Conservation (phyloP, 2,113 vertebrate genomes). For the Lathamus discolor region DNA sequence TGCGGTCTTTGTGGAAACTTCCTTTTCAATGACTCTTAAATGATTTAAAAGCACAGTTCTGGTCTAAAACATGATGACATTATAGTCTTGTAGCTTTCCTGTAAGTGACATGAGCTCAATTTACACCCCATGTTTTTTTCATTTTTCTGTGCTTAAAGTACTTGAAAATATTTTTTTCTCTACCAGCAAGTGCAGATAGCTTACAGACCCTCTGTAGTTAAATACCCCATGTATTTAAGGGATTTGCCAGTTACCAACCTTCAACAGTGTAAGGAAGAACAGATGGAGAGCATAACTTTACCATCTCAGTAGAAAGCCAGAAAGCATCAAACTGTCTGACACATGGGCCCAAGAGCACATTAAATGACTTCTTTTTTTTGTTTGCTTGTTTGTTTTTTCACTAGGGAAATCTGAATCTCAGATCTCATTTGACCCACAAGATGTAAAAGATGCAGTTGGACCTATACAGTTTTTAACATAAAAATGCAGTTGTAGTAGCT, state of each 20-base stretch:
- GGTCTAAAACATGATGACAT: neutral
- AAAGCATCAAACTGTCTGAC: slow-evolving; percentile 34
- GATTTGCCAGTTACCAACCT: slow-evolving; percentile 13
- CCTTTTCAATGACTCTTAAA: neutral
- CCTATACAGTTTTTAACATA: neutral
- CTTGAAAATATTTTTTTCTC: neutral
- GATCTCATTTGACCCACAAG: neutral
- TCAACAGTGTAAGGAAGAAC: slow-evolving; percentile 33
- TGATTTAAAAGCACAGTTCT: neutral
- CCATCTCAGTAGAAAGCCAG: slow-evolving; percentile 20
- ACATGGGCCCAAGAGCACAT: neutral
- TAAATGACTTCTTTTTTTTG: rapidly evolving
- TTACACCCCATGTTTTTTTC: neutral
- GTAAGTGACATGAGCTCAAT: neutral
- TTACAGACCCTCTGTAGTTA: slow-evolving; percentile 18
- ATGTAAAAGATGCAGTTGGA: neutral
- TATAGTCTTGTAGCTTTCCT: neutral
- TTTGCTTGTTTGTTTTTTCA: neutral
- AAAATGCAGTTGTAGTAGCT: neutral
- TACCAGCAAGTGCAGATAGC: neutral
- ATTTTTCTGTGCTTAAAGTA: neutral
- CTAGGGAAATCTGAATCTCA: neutral
- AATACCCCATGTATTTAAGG: slow-evolving; percentile 5
- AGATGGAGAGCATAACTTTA: slow-evolving; percentile 51
- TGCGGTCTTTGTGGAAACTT: neutral